A percentile compares a stretch with the other conserved stretches of the same genome.
Conservation (phyloP, 2,113 vertebrate genomes). For the Bostrychus sinensis region DNA sequence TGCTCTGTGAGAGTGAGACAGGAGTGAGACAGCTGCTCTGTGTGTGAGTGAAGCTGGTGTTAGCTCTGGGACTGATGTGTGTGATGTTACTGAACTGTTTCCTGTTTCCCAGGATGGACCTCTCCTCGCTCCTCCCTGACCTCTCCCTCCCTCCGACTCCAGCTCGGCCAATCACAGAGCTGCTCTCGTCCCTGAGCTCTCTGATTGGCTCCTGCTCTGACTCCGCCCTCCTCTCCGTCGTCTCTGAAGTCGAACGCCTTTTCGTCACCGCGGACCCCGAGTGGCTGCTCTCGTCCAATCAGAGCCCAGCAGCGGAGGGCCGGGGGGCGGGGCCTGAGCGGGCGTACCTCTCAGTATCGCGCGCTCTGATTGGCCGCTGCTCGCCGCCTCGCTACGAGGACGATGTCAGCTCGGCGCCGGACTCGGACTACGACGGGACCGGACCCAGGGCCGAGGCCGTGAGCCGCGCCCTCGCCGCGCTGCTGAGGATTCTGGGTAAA, state of each 20-base stretch:
- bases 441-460: neutral
- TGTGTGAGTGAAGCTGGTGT: too few species aligned
- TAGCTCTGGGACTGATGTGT: too few species aligned
- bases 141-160: conserved; percentile 35
- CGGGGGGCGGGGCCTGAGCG: conserved; percentile 27
- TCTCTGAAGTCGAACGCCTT: conserved; percentile 31
- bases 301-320: neutral
- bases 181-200: conserved; percentile 54
- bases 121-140: conserved; percentile 48
- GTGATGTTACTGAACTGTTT: neutral
- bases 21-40: too few species aligned
- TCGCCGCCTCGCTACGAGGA: conserved; percentile 39
- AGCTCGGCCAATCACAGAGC: conserved; percentile 47
- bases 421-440: conserved; percentile 22
- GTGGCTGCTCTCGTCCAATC: conserved; percentile 46
- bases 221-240: conserved; percentile 6
- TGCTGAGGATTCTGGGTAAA: conserved; percentile 42
- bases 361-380: conserved; percentile 52
- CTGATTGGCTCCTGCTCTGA: conserved; percentile 19
- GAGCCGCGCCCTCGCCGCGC: conserved; percentile 31
- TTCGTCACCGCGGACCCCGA: conserved; percentile 34
- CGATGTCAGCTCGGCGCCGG: conserved; percentile 1
- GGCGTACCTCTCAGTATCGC: conserved; percentile 4
- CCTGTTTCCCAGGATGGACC: conserved; percentile 33
- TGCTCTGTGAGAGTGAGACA: too few species aligned